These are phyloP conservation scores for Archocentrus centrarchus DNA, from an alignment of 2,113 vertebrate genomes.

Conservation along the genomic window DNA sequence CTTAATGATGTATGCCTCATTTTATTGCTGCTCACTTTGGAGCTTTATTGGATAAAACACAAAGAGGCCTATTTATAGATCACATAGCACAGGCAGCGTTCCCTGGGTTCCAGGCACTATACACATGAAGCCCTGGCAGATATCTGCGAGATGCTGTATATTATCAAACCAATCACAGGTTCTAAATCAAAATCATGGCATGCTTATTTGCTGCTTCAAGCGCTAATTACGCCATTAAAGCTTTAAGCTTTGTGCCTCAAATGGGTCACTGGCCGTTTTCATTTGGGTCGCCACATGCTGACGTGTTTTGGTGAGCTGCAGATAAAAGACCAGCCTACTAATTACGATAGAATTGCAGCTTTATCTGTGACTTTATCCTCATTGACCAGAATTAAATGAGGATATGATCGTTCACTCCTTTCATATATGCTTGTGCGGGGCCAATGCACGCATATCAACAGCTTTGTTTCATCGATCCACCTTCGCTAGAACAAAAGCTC, in stretches of 20 bases:
- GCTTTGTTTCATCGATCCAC: conserved; percentile 68
- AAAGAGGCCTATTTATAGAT: conserved; percentile 50
- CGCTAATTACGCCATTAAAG: neutral
- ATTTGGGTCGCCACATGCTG: neutral
- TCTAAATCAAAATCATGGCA: conserved; percentile 9
- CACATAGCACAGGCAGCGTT: neutral
- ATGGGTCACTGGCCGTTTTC: neutral
- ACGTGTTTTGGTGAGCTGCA: neutral
- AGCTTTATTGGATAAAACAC: conserved; percentile 58
- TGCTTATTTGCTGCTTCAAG: neutral
- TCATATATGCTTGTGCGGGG: neutral
- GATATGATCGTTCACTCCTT: conserved; percentile 17
- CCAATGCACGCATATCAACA: conserved; percentile 35
- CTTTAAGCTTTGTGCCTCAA: neutral
- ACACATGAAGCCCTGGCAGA: neutral
- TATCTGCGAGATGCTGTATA: neutral
- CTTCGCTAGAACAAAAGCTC: conserved; percentile 51
- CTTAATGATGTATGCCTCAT: conserved; percentile 58
- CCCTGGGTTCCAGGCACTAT: conserved; percentile 1
- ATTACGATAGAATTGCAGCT: conserved; percentile 20
- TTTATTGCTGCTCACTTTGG: conserved; percentile 53
- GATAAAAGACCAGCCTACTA: conserved; percentile 9
- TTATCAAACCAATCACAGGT: conserved; percentile 6
- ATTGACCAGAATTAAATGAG: conserved; percentile 36
- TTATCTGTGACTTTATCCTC: conserved; percentile 27